Evolutionary conservation across 2,888 invertebrate genomes (phyloP), one percentile per base, ranked within the genome.

Genomic region (Bombylius major): DNA sequence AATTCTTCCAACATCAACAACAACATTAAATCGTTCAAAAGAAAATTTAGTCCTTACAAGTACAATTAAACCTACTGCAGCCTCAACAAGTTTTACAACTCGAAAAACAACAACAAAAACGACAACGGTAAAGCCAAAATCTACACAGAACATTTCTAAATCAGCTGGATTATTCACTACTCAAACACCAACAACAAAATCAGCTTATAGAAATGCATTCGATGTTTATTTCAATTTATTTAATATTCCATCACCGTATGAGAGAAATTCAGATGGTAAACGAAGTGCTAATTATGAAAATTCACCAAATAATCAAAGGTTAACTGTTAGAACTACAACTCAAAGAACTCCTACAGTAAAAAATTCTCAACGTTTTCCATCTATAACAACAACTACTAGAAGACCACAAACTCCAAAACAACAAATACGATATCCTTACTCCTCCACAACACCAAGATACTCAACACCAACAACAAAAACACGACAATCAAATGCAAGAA

Each of bases 401-500:
- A 23, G 23, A 23, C 23, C 23, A 23, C 23, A 23, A 23, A 23
- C 23, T 23, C 23, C 23, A 23, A 23, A 23, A 23, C 23, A 23
- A 23, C 23, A 23, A 23, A 23, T 23, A 23, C 23, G 23, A 23
- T 23, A 23, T 23, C 23, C 23, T 23, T 23, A 23, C 23, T 23
- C 23, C 23, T 23, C 23, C 23, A 23, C 23, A 23, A 23, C 23
- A 23, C 14, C 36, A n/a, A 52, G 45, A 13, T 34, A 39, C 36
- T 50, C 50, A 45, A 56, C 31, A 34, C 31, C 46, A n/a, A 42
- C 39, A 8, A 46, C 12, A 55, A 70, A 39, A 63, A 65, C 6
- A 63, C 65, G 14, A 70, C 70, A 48, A 71, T 71, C 46, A 51
- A 62, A 9, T 65, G 63, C 39, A 67, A 64, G 8, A 66, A 65